Evolutionary conservation across 1,140 invertebrate genomes (phyloP), one percentile per base, ranked within the genome.

Genomic region (Panulirus ornatus): DNA sequence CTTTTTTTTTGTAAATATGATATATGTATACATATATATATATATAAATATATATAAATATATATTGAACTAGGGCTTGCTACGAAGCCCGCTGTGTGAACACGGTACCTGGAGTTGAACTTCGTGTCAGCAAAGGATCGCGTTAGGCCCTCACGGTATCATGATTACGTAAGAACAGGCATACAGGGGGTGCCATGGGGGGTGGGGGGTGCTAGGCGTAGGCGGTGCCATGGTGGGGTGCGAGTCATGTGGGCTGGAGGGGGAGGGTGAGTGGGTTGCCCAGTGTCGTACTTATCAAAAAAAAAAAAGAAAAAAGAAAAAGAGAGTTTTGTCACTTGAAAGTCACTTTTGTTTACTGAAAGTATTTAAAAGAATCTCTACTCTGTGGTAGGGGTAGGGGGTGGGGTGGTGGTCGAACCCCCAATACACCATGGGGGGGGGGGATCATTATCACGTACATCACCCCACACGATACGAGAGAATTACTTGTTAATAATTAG

Each of bases 1-100:
- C 40, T 1, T 75, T 75, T 75, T 36, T 75, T 75, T 1, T 75
- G 73, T 75, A 75, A 38, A 75, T 75, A 75, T 75, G 22, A 42
- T 42, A 42, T 75, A 58, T 58, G 22, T 58, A 58, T 58, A 58
- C 14, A 58, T 22, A 58, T 58, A 58, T 27, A 38, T 54, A 38
- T n/a, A 19, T 58, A 58, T 58, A 58, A 58, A 58, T 22, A 58
- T 58, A 58, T 27, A 38, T 54, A 38, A 70, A 16, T 40, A 42
- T 76, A 76, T 76, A 76, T 76, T 2, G 30, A 76, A 42, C 19
- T 5, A 11, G 34, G 73, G 73, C 73, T 76, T 22, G 36, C 19
- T 76, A 36, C 30, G 40, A 76, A 42, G 73, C 73, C 73, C 40
- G 42, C 19, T 30, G 38, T 76, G 36, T 76, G 73, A 42, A 40